Base-by-base conservation (phyloP, 2,113 vertebrate genomes). In the Pelobates fuscus region DNA sequence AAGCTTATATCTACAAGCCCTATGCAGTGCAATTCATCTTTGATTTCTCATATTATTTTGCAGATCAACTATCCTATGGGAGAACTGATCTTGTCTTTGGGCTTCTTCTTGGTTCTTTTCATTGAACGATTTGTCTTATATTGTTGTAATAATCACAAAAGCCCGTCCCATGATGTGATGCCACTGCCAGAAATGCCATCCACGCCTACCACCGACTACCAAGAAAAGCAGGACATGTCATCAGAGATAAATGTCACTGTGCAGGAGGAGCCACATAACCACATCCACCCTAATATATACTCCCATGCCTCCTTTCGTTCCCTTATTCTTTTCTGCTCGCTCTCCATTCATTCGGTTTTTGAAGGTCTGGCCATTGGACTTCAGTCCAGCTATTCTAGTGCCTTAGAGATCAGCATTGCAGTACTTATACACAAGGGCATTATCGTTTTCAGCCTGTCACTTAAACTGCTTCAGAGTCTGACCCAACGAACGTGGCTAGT, bases 371-470 rank as follows among this genome's bases (percentile, higher is more conserved):
- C 95, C 11, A 94, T 95, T 58, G 94, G 95, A 1, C 88, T 96
- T 43, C 94, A 97, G 84, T 85, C 71, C 6, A 91, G 90, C 0
- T 81, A 94, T 8, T 87, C 89, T 0, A 89, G 90, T 44, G 92
- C 94, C 0, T 26, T 96, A 6, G 88, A 95, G 80, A 94, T 96
- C 79, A 94, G 92, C 71, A 85, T 93, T 1, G 94, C 94, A 0
- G 93, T 97, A 41, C 83, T 95, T 23, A 89, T 95, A 75, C 95
- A 97, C 81, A 97, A 96, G 80, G 93, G 88, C 82, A 92, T 97
- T 44, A 88, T 97, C 0, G 93, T 92, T 55, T 96, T 97, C 85
- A 94, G 94, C 24, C 84, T 95, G 63, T 92, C 93, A 0, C 83
- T 96, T 79, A 92, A 93, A 80, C 82, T 97, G 81, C 83, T 93